Evolutionary conservation across 2,797 vertebrate species (phyloP), one percentile per base, ranked within the genome.

Genomic region (Poeciliopsis presidionis): DNA sequence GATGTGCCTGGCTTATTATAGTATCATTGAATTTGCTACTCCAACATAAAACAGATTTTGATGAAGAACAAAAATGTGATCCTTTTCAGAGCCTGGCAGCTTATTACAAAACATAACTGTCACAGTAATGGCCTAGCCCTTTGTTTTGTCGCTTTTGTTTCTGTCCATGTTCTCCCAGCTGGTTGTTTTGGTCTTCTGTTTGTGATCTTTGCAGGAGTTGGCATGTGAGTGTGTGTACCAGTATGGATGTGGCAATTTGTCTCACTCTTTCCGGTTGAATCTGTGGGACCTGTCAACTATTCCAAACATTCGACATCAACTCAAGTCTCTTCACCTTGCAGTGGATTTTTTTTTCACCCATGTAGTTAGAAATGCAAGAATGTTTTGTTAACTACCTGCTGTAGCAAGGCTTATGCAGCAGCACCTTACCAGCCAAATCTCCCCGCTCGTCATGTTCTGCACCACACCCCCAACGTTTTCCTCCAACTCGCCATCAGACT

Each of bases 51-150:
- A 59, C 30, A 12, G 53, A 25, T n/a, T 41, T 61, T 59, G 65
- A 74, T 69, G 25, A 77, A 57, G 39, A 69, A 79, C 18, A 59
- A n/a, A 74, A 53, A 59, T 51, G 43, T 49, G 72, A 46, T 61
- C 30, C 33, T 70, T 47, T 70, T 74, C 36, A 65, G 4, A 59
- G 73, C 57, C 67, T 72, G 41, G 36, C 46, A 75, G 47, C 49
- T 12, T 75, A 28, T 49, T 74, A 75, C 14, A 28, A 78, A 75
- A 75, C 47, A 43, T 49, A 78, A 41, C 65, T 41, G 25, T 14
- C 39, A 36, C 47, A 25, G n/a, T 46, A 45, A 45, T 51, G 33
- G 22, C 41, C 67, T 18, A 36, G 30, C 30, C 28, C 20, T 47
- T 72, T 78, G 53, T 47, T 72, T 55, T n/a, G 22, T 39, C 7